Evolutionary conservation across 2,888 invertebrate genomes (phyloP).

Genomic region (Oithona nana): DNA sequence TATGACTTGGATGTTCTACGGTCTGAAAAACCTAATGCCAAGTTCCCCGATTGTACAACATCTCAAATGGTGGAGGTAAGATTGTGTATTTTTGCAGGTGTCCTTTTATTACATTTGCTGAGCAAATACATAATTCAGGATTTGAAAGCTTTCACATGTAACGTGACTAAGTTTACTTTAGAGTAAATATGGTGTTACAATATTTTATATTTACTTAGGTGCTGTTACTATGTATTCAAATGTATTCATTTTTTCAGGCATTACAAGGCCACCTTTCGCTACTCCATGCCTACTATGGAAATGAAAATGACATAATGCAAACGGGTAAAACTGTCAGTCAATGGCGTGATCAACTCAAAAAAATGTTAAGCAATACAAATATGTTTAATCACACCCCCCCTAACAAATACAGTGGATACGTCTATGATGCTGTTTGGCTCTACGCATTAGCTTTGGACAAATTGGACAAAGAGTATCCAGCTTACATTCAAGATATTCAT

Average conservation of each 20-base stretch:
- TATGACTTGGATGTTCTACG: constrained; percentile 27
- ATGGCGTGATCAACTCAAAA: constrained; percentile 38
- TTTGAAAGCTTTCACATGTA: not conserved
- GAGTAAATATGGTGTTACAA: too few relatives aligned
- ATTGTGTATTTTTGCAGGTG: not conserved
- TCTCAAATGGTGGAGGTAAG: constrained; percentile 36
- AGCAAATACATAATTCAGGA: too few relatives aligned
- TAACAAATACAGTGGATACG: constrained; percentile 50
- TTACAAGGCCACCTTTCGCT: constrained; percentile 52
- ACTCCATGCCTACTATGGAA: constrained; percentile 45
- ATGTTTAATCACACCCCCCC: constrained; percentile 17
- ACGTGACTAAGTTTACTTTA: too few relatives aligned
- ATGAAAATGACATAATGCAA: constrained; percentile 39
- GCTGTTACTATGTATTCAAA: too few relatives aligned
- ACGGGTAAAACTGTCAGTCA: constrained; percentile 39
- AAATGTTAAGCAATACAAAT: constrained; percentile 21
- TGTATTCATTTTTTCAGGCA: constrained; percentile 38
- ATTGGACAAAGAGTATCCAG: constrained; percentile 32
- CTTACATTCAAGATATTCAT: constrained; percentile 25
- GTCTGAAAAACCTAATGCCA: constrained; percentile 3
- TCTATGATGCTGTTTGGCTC: constrained; percentile 64
- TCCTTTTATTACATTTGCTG: not conserved
- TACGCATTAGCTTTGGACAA: constrained; percentile 49
- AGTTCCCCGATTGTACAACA: constrained; percentile 34
- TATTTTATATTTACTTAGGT: too few relatives aligned